A percentile compares a stretch with the other conserved stretches of the same genome.
Evolutionary conservation across 2,888 invertebrate genomes (phyloP).

Genomic region (Philaethria dido): DNA sequence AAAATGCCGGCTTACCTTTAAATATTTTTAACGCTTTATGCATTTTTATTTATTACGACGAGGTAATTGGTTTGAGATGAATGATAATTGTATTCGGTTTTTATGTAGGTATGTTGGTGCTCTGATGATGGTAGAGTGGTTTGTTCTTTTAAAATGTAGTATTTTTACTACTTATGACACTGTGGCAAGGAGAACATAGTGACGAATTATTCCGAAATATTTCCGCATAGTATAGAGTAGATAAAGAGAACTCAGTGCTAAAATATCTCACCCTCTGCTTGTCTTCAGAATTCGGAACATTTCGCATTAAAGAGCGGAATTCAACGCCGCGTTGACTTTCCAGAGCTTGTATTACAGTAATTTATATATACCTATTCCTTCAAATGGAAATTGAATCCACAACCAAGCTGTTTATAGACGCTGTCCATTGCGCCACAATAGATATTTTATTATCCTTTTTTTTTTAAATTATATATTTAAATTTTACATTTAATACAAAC

Average conservation of each 20-base stretch:
- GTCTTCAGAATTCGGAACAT: not conserved
- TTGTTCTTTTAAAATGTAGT: not conserved
- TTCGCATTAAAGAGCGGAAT: not conserved
- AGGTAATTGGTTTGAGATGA: slow-evolving; percentile 40
- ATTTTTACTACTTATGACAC: not conserved
- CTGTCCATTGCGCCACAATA: not conserved
- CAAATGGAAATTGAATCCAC: no score
- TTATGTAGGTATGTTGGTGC: slow-evolving; percentile 13
- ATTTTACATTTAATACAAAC: no score
- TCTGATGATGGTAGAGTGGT: not conserved
- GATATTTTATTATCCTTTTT: no score
- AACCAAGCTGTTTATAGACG: no score
- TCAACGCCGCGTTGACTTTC: not conserved
- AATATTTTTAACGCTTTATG: slow-evolving; percentile 39
- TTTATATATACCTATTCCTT: no score
- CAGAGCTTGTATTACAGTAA: no score
- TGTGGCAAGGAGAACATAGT: not conserved
- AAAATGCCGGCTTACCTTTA: slow-evolving; percentile 38
- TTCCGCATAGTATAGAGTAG: no score
- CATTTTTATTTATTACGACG: slow-evolving; percentile 37
- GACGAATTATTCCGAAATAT: no score
- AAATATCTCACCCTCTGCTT: no score
- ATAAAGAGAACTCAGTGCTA: no score
- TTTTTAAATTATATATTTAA: no score
- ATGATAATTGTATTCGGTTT: slow-evolving; percentile 35